Conservation (phyloP, 2,888 invertebrate species). For the Rugalucina vietnamica region DNA sequence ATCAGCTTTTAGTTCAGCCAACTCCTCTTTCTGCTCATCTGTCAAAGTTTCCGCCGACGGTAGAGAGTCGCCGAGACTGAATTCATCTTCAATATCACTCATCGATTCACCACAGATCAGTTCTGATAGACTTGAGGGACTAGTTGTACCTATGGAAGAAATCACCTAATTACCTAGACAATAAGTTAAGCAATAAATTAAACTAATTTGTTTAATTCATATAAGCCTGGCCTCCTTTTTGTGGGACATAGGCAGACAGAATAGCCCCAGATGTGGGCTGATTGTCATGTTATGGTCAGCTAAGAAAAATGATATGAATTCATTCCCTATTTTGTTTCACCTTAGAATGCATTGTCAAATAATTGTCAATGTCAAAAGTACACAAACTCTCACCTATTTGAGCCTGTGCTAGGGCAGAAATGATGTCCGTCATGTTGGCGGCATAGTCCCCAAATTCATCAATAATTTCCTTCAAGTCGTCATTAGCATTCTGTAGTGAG, state of each 20-base stretch:
- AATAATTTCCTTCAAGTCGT: slow-evolving; percentile 54
- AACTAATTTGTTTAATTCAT: too few relatives aligned
- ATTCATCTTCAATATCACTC: slow-evolving; percentile 39
- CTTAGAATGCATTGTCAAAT: too few relatives aligned
- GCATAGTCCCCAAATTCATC: slow-evolving; percentile 48
- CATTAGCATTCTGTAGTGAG: slow-evolving; percentile 56
- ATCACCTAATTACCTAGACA: too few relatives aligned
- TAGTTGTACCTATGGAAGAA: not conserved
- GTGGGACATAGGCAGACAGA: too few relatives aligned
- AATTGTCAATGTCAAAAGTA: too few relatives aligned
- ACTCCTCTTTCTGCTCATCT: slow-evolving; percentile 41
- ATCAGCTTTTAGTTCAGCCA: slow-evolving; percentile 32
- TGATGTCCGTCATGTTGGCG: slow-evolving; percentile 45
- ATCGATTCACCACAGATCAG: slow-evolving; percentile 53
- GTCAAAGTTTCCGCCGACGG: not conserved
- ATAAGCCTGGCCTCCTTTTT: too few relatives aligned
- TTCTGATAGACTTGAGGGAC: slow-evolving; percentile 18
- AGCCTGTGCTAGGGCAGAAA: slow-evolving; percentile 6
- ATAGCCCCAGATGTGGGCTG: too few relatives aligned
- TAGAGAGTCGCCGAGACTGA: slow-evolving; percentile 16
- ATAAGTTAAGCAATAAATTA: too few relatives aligned
- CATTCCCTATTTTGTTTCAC: too few relatives aligned
- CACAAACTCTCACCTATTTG: slow-evolving; percentile 16
- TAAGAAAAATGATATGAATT: too few relatives aligned
- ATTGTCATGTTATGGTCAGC: too few relatives aligned